Conservation (phyloP, 2,113 vertebrate genomes). For the Himantopus leucocephalus region DNA sequence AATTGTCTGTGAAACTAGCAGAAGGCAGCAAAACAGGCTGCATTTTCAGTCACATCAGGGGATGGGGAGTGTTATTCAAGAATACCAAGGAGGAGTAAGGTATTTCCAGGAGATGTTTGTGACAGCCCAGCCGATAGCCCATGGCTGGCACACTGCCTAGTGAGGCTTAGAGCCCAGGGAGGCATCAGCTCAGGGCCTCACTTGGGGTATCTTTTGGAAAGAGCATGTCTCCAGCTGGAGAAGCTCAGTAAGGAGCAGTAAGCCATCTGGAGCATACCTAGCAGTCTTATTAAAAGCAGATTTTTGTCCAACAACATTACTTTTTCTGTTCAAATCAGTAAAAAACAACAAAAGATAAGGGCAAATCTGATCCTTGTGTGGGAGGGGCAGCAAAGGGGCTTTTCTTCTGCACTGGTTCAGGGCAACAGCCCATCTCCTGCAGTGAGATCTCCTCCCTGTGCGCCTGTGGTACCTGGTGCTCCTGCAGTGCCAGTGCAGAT, state of each 20-base stretch:
- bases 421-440: neutral
- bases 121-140: neutral
- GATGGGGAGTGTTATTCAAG: neutral
- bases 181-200: neutral
- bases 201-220: neutral
- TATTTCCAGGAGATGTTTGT: neutral
- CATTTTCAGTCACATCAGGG: neutral
- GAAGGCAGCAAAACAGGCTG: neutral
- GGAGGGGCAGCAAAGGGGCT: neutral
- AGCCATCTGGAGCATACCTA: neutral
- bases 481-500: fast-evolving
- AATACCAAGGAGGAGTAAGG: neutral
- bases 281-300: neutral
- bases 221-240: neutral
- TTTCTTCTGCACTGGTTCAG: neutral
- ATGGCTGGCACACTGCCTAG: neutral
- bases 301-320: neutral
- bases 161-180: neutral
- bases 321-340: neutral
- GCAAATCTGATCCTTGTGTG: neutral
- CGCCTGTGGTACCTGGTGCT: neutral
- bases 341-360: neutral
- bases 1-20: neutral
- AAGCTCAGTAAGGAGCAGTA: neutral
- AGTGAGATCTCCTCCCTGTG: neutral